Base-by-base conservation (phyloP, 2,888 invertebrate genomes). In the Orthonychiurus folsomi region DNA sequence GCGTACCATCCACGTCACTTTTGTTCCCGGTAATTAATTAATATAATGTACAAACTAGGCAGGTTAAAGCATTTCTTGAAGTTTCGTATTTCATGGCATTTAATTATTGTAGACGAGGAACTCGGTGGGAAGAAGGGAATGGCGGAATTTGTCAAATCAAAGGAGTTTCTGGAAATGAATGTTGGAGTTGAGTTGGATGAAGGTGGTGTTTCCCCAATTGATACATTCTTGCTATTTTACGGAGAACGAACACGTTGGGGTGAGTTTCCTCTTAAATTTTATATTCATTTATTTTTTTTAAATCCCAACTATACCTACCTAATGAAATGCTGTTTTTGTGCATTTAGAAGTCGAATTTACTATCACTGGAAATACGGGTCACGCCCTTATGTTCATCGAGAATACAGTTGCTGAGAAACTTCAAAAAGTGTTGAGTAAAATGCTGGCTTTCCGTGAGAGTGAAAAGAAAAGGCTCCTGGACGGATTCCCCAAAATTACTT, bases 81-180 rank as follows among this genome's bases (percentile, higher is more conserved):
- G n/a, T n/a, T n/a, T n/a, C n/a, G n/a, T n/a, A n/a, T n/a, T n/a
- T n/a, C n/a, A n/a, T n/a, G n/a, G n/a, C n/a, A n/a, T n/a, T n/a
- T n/a, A n/a, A n/a, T n/a, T n/a, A n/a, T n/a, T n/a, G n/a, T n/a
- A 89, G 93, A 93, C 80, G 93, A 93, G 77, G 93, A 93, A 80
- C 85, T 88, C 73, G 92, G 92, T 3, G 91, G 92, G 0, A 79
- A 81, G 1, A 83, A 85, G 63, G 93, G 93, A n/a, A 92, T 93
- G 91, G 79, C 81, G 68, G 80, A 82, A 64, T 93, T 92, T 78
- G 84, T 89, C 0, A 75, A 83, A 53, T 85, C 85, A 0, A 79
- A 84, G n/a, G 85, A 86, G 56, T 93, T 93, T 75, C 83, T 83
- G 73, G 79, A 82, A 0, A 77, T 94, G 15, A 91, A 92, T 74